Conservation (phyloP, 2,113 vertebrate species). For the Toxostoma redivivum region DNA sequence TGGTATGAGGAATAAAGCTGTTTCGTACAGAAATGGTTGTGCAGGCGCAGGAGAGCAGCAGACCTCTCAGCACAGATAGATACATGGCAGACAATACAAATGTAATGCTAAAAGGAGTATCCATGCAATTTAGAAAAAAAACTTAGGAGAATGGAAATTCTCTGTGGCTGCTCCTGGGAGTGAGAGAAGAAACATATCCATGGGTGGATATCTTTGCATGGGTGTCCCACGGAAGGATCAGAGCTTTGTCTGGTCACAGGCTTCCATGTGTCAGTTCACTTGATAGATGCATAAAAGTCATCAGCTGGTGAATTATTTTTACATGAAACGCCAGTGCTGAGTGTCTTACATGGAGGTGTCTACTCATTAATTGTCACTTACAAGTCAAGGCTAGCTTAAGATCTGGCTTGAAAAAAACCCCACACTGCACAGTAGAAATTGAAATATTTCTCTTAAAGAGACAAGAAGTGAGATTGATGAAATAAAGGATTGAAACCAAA, state of each 20-base stretch:
- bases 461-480: neutral
- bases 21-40: neutral
- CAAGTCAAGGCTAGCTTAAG: neutral
- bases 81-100: neutral
- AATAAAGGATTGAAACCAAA: neutral
- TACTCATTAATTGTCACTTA: neutral
- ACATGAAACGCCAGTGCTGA: fast-evolving
- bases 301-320: fast-evolving
- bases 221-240: fast-evolving
- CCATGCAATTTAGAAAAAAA: neutral
- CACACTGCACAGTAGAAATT: neutral
- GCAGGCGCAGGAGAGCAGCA: neutral
- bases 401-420: neutral
- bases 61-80: neutral
- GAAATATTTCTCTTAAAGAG: neutral
- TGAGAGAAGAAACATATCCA: neutral
- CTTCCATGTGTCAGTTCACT: neutral
- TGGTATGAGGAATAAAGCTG: neutral
- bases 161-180: neutral
- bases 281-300: neutral
- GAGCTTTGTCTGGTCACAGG: neutral
- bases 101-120: neutral
- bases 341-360: fast-evolving
- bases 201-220: no score
- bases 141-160: neutral